Evolutionary conservation across 2,888 invertebrate species (phyloP).

Genomic region (Trypoxylon attenuatum): DNA sequence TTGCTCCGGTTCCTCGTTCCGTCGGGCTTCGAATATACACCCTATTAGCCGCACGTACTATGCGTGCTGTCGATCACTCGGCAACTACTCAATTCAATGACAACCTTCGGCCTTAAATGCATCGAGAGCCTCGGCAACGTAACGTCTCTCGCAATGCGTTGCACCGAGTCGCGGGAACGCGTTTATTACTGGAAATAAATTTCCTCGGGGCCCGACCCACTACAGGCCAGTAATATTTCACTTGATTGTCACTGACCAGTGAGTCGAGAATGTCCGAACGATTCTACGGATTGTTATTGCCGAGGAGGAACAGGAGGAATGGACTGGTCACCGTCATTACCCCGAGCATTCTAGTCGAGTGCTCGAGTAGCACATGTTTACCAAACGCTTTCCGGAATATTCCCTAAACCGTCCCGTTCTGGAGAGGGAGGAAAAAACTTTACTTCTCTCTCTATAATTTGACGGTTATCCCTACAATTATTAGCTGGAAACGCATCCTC

Average conservation of each 20-base stretch:
- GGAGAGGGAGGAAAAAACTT: too few species aligned
- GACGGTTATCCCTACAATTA: too few species aligned
- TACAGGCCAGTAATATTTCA: constrained; percentile 71
- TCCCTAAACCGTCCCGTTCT: too few species aligned
- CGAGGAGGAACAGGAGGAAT: constrained; percentile 31
- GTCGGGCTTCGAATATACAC: background rate
- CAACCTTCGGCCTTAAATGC: too few species aligned
- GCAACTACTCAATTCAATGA: too few species aligned
- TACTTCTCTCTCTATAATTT: too few species aligned
- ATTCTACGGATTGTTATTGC: constrained; percentile 17
- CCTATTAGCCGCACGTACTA: constrained; percentile 15
- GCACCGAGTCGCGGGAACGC: too few species aligned
- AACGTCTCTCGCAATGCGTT: too few species aligned
- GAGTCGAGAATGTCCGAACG: constrained; percentile 61
- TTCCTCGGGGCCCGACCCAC: constrained; percentile 58
- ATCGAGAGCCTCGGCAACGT: too few species aligned
- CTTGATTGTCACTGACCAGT: constrained; percentile 68
- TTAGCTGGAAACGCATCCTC: too few species aligned
- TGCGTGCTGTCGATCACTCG: too few species aligned
- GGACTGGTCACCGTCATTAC: constrained; percentile 51
- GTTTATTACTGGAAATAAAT: constrained; percentile 62
- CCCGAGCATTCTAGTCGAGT: constrained; percentile 39
- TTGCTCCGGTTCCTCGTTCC: background rate
- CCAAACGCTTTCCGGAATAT: too few species aligned
- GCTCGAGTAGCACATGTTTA: constrained; percentile 53